Base-by-base conservation (phyloP, 1,140 invertebrate genomes). In the Trigoniulus corallinus region DNA sequence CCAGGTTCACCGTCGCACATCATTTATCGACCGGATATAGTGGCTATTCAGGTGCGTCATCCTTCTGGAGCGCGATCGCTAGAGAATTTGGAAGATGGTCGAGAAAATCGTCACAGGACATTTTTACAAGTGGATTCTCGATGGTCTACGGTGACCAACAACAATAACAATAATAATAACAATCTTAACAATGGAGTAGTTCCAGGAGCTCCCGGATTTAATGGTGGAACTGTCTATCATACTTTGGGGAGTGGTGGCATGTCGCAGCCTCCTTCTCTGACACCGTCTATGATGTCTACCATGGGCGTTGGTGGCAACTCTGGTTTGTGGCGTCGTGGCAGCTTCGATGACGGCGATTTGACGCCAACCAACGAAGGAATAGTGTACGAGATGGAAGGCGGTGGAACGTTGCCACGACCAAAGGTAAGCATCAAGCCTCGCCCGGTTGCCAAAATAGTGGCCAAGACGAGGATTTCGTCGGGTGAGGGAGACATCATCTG, bases 341-440 rank as follows among this genome's bases (percentile, higher is more conserved):
- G 82, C 47, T 88, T 85, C 62, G 86, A 89, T 61, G 85, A 89
- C 61, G 85, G 84, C 20, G 85, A 89, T 64, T 79, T 88, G 42
- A 88, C 84, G 22, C 84, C 84, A 1, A 88, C 85, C 48, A 88
- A 88, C 61, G 84, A 88, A 67, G 47, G 54, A 50, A 55, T 47
- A 29, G 56, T 57, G 52, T n/a, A n/a, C n/a, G 56, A 55, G 54
- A 59, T 45, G 34, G 54, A 22, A 56, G 53, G 29, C 47, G 85
- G 85, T 3, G 84, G 87, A 24, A 91, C 83, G 2, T 67, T 87
- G 53, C 85, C 88, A 0, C 76, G 88, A 53, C 88, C 87, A 2
- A 74, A 85, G 59, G 61, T 64, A 23, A 70, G 84, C 3, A 81
- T 85, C 13, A 78, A 86, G 59, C 82, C 82, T 2, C 68, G 82